Conservation (phyloP, 2,888 invertebrate species). For the Ctenicera cuprea region DNA sequence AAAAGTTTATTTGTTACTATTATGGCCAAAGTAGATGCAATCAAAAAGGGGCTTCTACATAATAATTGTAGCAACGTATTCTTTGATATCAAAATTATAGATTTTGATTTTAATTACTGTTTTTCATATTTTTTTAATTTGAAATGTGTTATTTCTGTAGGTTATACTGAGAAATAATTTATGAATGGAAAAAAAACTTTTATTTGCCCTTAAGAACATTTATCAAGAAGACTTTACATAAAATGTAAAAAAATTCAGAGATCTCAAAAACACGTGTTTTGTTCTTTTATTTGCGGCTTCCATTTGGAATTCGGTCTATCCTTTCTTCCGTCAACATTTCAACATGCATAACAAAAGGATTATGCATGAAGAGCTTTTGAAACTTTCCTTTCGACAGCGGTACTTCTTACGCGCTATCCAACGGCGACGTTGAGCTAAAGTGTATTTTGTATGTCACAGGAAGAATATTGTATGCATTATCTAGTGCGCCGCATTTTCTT, state of each 20-base stretch:
- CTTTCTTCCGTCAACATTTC: conserved; percentile 39
- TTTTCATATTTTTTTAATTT: no score
- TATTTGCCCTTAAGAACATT: background rate
- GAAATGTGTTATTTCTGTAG: no score
- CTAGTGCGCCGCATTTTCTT: conserved; percentile 41
- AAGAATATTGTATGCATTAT: conserved; percentile 46
- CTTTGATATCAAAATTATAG: no score
- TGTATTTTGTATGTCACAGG: conserved; percentile 43
- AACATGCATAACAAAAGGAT: conserved; percentile 47
- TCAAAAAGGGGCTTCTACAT: no score
- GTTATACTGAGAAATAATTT: no score
- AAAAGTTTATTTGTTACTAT: no score
- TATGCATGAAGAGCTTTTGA: conserved; percentile 51
- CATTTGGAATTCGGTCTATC: conserved; percentile 21
- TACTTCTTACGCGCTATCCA: conserved; percentile 39
- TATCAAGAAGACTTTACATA: background rate
- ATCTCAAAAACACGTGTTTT: background rate
- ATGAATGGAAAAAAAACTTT: background rate
- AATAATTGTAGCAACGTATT: no score
- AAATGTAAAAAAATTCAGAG: background rate
- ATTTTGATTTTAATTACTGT: no score
- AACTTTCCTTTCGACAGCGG: conserved; percentile 43
- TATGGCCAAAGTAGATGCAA: no score
- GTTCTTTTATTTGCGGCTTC: conserved; percentile 24
- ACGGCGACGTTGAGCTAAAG: conserved; percentile 43